Evolutionary conservation across 2,888 invertebrate species (phyloP), one percentile per base, ranked within the genome.

Genomic region (Silvanus unidentatus): DNA sequence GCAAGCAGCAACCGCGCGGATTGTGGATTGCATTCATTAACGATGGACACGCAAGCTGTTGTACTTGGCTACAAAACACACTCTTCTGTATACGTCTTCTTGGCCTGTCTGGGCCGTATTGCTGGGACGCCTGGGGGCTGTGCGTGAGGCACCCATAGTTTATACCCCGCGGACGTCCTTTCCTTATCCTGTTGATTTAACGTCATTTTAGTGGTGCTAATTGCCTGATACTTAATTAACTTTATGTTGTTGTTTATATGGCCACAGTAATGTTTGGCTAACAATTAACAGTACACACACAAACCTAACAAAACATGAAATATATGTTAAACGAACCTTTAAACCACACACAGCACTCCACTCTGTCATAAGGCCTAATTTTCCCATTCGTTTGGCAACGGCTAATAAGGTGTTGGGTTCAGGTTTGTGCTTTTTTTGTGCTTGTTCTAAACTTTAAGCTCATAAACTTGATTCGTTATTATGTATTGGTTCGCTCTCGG

Each of bases 11-110:
- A 58, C 58, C 46, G 57, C 60, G 59, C 59, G 71, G 74, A 74
- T 75, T 74, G 75, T 75, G 75, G 74, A 73, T 76, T 75, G 77
- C 76, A 75, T 77, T 77, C 76, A 76, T 76, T 77, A 76, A 72
- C 73, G 64, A 57, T 55, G 69, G 72, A 72, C 76, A 74, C 75
- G 74, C 75, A 74, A 69, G 60, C 60, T 60, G 52, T 50, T 54
- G 53, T 56, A 54, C 50, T 48, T 55, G 47, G 42, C n/a, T 52
- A 43, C 43, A 32, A n/a, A 12, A 8, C 22, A 22, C 32, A 32
- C 32, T 32, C 32, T 9, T 5, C 11, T 32, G 32, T 5, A 12
- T 32, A n/a, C 10, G 43, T 47, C 47, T 47, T 47, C 47, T 43
- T 34, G 12, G 42, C 27, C 46, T 47, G 40, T 44, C 43, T 42